Conservation (phyloP, 2,113 vertebrate genomes). For the Solea senegalensis region DNA sequence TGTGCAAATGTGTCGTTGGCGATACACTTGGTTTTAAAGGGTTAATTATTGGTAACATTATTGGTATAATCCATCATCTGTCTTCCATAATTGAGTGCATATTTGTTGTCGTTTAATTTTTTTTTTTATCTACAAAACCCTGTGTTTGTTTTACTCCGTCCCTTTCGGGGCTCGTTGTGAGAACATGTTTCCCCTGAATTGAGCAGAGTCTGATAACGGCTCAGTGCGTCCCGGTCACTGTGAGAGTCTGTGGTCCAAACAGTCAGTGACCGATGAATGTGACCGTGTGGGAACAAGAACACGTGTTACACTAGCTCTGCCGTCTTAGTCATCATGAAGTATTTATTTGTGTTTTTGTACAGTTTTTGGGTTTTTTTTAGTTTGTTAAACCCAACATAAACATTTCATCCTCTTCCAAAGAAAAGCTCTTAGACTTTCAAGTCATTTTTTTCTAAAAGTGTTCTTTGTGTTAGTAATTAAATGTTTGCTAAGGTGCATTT, state of each 20-base stretch:
- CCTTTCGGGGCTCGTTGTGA: slow-evolving; percentile 12
- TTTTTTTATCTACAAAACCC: not conserved
- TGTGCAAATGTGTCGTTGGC: no score
- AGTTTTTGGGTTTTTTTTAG: not conserved
- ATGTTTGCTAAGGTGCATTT: no score
- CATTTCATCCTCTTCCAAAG: no score
- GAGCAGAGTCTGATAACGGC: slow-evolving; percentile 16
- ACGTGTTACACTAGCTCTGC: not conserved
- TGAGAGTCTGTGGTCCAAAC: slow-evolving; percentile 13
- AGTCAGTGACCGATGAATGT: slow-evolving; percentile 5
- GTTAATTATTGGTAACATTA: no score
- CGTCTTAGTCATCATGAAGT: not conserved
- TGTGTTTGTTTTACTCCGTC: slow-evolving; percentile 44
- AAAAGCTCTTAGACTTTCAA: no score
- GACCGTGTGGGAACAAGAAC: slow-evolving; percentile 21
- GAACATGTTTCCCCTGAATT: slow-evolving; percentile 12
- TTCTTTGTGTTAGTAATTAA: no score
- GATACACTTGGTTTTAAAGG: no score
- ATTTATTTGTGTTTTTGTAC: not conserved
- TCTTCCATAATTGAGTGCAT: slow-evolving; percentile 2
- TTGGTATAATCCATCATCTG: not conserved
- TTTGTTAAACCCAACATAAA: not conserved
- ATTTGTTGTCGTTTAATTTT: not conserved
- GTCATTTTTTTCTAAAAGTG: no score
- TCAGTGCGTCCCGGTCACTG: not conserved